phyloP scores from a whole-genome alignment of 1,140 invertebrate genomes.

The Papilio xuthus region DNA sequence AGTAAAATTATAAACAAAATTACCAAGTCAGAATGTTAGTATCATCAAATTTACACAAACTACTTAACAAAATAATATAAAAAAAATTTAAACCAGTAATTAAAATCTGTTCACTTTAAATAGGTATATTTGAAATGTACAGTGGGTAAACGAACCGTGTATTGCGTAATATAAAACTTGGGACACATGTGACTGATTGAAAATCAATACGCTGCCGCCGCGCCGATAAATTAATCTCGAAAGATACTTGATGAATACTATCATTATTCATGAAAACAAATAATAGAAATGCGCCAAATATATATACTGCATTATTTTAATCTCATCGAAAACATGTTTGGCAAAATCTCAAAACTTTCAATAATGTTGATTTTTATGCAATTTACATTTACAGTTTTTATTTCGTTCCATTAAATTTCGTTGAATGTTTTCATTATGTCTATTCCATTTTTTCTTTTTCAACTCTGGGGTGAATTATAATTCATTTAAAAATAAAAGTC shows the following conservation, averaged over 20 bases:
- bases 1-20: too few species aligned
- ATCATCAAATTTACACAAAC: too few species aligned
- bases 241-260: conserved; percentile 5
- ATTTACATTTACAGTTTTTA: conserved; percentile 25
- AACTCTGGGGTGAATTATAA: not conserved
- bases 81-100: not conserved
- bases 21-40: too few species aligned
- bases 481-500: not conserved
- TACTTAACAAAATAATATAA: too few species aligned
- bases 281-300: conserved; percentile 14
- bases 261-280: conserved; percentile 13
- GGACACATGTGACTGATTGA: conserved; percentile 21
- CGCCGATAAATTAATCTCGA: conserved; percentile 2
- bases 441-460: too few species aligned
- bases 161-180: conserved; percentile 16
- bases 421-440: not conserved
- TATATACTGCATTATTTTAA: conserved; percentile 33
- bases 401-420: not conserved
- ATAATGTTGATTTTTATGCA: conserved; percentile 27
- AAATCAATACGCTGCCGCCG: conserved; percentile 4
- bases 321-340: conserved; percentile 50
- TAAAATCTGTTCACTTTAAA: not conserved
- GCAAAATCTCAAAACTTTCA: conserved; percentile 52
- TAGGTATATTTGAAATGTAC: conserved; percentile 4
- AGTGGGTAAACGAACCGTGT: not conserved